Percentiles rank a stretch among this genome's conserved stretches.
These are phyloP conservation scores for Ecdyonurus torrentis DNA, from an alignment of 2,888 invertebrate genomes.

Conservation along the genomic window DNA sequence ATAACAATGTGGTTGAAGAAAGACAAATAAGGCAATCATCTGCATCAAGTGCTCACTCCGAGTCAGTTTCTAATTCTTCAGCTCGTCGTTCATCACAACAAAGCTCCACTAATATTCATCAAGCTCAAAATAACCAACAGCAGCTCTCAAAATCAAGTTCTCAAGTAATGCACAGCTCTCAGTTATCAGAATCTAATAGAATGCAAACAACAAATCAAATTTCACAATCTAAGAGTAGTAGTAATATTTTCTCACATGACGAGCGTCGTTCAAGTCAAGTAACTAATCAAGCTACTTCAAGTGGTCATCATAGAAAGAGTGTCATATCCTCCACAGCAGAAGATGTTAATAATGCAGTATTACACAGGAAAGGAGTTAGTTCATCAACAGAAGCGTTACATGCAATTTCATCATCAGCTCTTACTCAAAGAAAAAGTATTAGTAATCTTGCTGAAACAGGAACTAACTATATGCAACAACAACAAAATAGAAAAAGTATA, in stretches of 20 bases:
- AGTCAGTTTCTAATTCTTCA: not conserved
- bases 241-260: not conserved
- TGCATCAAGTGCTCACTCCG: not conserved
- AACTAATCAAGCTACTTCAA: not conserved
- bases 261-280: not conserved
- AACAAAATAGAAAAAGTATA: slow-evolving; percentile 46
- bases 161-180: not conserved
- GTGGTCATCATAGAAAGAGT: slow-evolving; percentile 51
- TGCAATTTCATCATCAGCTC: slow-evolving; percentile 51
- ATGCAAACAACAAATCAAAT: not conserved
- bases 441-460: slow-evolving; percentile 54
- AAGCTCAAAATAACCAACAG: no score
- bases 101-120: not conserved
- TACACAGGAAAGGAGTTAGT: slow-evolving; percentile 54
- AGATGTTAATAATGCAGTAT: slow-evolving; percentile 57
- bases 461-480: slow-evolving; percentile 31
- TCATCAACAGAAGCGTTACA: slow-evolving; percentile 55
- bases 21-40: not conserved
- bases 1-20: no score
- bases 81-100: not conserved
- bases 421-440: slow-evolving; percentile 61
- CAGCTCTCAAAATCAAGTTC: not conserved
- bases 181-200: not conserved
- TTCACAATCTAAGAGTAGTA: not conserved
- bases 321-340: slow-evolving; percentile 50